Base-by-base conservation (phyloP, 2,888 invertebrate genomes). In the Phaonia tiefii region DNA sequence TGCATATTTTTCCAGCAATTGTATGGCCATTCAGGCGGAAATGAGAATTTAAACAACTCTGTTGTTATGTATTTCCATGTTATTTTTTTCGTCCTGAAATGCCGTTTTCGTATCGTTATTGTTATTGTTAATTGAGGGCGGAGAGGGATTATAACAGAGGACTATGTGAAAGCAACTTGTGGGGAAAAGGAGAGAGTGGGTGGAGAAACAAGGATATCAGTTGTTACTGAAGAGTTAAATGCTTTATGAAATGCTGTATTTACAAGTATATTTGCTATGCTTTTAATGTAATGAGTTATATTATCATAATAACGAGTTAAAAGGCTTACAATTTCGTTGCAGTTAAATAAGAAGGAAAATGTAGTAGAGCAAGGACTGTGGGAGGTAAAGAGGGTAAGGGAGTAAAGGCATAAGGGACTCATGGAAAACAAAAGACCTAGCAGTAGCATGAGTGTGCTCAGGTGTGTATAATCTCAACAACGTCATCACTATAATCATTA, bases 261-360 rank as follows among this genome's bases (percentile, higher is more conserved):
- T 54, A 54, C 54, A 73, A 79, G 86, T 84, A 81, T 86, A 86
- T 87, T 88, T 88, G 84, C 86, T 84, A 86, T 86, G 88, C 87
- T 88, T 86, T 88, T 86, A 87, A 86, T 87, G 85, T 87, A 88
- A 87, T 88, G 87, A 87, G 87, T 86, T 86, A 85, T 85, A 87
- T 88, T 85, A 86, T 85, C 85, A 86, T 85, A 83, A 79, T 74
- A 74, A 67, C 75, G 75, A 70, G 22, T 42, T 63, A 63, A 63
- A 63, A 42, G 42, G 63, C 63, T 22, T 13, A 46, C 13, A 0
- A 15, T 46, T 58, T 25, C 3, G 31, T 5, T 31, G 31, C 31
- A 31, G 31, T 31, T 31, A 31, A n/a, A n/a, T n/a, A n/a, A n/a
- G n/a, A n/a, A n/a, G n/a, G n/a, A n/a, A n/a, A n/a, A 31, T 31